Percentiles rank a stretch among this genome's conserved stretches.
Evolutionary conservation across 1,140 invertebrate genomes (phyloP).

Genomic region (Drosophila chauvacae): DNA sequence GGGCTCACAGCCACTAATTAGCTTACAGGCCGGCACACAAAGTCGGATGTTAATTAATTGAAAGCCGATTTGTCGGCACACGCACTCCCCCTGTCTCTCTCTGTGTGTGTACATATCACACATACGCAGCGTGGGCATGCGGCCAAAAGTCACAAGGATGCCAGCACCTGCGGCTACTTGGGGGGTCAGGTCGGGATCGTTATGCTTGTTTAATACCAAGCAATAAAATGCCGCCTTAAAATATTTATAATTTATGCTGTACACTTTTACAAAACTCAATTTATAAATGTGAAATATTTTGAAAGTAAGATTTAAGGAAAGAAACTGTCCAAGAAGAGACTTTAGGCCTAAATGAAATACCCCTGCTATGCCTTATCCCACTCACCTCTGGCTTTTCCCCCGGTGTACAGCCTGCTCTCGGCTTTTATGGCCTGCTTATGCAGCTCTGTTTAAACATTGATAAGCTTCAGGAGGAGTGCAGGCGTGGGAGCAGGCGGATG

Average conservation of each 20-base stretch:
- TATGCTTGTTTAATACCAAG: slow-evolving; percentile 6
- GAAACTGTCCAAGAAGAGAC: no score
- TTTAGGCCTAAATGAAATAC: not conserved
- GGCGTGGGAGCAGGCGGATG: not conserved
- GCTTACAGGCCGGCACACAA: slow-evolving; percentile 30
- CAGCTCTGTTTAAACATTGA: slow-evolving; percentile 76
- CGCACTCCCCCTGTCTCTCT: not conserved
- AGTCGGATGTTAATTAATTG: slow-evolving; percentile 67
- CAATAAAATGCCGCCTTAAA: slow-evolving; percentile 58
- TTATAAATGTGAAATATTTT: no score
- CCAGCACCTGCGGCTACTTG: not conserved
- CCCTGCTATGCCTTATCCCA: no score
- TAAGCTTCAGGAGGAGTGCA: slow-evolving; percentile 40
- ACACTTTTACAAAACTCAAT: not conserved
- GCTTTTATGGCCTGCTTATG: slow-evolving; percentile 36
- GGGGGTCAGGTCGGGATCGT: not conserved
- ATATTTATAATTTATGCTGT: slow-evolving; percentile 21
- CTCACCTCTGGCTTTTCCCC: not conserved
- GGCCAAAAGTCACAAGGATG: not conserved
- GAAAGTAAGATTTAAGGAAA: no score
- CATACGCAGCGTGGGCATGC: not conserved
- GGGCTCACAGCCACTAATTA: slow-evolving; percentile 50
- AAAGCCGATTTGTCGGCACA: slow-evolving; percentile 45
- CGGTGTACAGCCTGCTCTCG: not conserved
- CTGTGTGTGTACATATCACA: not conserved